Percentiles rank a stretch among this genome's conserved stretches.
Conservation (phyloP, 23 tunicate species). For the Botrylloides violaceus region DNA sequence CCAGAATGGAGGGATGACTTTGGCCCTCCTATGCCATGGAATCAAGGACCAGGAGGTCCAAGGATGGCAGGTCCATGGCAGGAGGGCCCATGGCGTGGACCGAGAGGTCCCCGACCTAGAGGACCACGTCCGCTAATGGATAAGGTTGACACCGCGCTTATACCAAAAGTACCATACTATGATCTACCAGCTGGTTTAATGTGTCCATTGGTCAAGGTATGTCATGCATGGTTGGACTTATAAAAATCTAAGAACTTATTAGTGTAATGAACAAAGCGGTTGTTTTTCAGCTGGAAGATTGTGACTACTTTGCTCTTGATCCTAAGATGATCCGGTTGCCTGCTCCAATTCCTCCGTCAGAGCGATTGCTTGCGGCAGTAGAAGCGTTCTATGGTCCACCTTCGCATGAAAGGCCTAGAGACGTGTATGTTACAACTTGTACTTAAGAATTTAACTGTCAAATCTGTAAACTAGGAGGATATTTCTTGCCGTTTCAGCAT, state of each 20-base stretch:
- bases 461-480: too few species aligned
- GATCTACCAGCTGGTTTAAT: slow-evolving; percentile 96
- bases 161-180: slow-evolving; percentile 81
- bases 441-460: background rate
- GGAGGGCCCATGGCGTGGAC: slow-evolving; percentile 26
- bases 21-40: slow-evolving; percentile 12
- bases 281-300: slow-evolving; percentile 55
- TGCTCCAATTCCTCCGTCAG: slow-evolving; percentile 83
- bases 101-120: slow-evolving; percentile 24
- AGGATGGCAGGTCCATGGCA: slow-evolving; percentile 21
- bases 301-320: slow-evolving; percentile 80
- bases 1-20: slow-evolving; percentile 26
- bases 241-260: background rate
- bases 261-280: background rate
- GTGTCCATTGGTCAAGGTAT: slow-evolving; percentile 83
- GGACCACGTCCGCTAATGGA: slow-evolving; percentile 7
- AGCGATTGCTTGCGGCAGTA: slow-evolving; percentile 80
- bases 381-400: slow-evolving; percentile 93
- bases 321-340: slow-evolving; percentile 77
- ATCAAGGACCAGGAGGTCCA: background rate
- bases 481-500: too few species aligned
- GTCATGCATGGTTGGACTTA: background rate
- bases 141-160: slow-evolving; percentile 44
- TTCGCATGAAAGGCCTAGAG: slow-evolving; percentile 80
- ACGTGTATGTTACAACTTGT: slow-evolving; percentile 47